phyloP scores from a whole-genome alignment of 2,888 invertebrate species.

The Nebria salina region DNA sequence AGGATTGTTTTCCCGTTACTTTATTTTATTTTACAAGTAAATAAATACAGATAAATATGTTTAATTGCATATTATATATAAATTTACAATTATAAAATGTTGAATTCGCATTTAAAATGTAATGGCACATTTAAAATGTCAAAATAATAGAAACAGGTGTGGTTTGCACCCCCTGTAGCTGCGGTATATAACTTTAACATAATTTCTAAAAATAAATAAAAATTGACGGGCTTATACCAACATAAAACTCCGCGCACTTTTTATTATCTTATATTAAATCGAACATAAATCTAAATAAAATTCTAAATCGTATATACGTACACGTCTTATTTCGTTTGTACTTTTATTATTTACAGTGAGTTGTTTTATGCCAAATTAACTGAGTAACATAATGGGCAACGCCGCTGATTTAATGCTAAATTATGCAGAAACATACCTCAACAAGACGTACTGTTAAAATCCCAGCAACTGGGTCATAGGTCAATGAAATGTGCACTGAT shows the following conservation, averaged over 20 bases:
- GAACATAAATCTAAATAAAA: background rate
- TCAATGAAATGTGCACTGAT: conserved; percentile 69
- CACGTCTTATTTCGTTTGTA: background rate
- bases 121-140: background rate
- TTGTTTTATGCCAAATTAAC: too few relatives aligned
- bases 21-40: too few relatives aligned
- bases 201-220: background rate
- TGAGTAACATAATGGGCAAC: too few relatives aligned
- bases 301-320: background rate
- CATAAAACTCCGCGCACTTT: background rate
- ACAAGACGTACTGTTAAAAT: conserved; percentile 72
- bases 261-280: background rate
- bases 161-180: background rate
- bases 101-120: too few relatives aligned
- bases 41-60: too few relatives aligned
- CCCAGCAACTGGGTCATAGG: conserved; percentile 71
- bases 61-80: too few relatives aligned
- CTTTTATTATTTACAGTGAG: too few relatives aligned
- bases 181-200: background rate
- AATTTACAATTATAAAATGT: too few relatives aligned
- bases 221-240: background rate
- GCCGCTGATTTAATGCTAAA: too few relatives aligned
- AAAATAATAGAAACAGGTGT: background rate
- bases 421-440: conserved; percentile 62
- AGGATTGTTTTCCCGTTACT: too few relatives aligned